Conservation (phyloP, 2,113 vertebrate genomes). For the Lophochroa leadbeateri region DNA sequence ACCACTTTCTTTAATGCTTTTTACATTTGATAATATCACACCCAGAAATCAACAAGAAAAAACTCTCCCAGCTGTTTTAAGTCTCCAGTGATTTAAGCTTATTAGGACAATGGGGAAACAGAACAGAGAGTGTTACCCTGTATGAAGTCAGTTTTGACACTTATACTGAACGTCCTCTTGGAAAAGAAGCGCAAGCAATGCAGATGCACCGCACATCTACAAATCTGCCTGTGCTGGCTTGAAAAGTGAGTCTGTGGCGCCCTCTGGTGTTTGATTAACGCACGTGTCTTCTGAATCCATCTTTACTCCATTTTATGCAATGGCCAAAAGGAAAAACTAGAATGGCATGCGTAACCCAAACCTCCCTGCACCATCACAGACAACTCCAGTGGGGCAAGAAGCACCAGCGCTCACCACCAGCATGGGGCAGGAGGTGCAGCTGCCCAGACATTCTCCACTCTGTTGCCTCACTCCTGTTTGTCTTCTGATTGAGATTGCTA, state of each 20-base stretch:
- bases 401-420: neutral
- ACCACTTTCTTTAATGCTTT: neutral
- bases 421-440: rapidly evolving
- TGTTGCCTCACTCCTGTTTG: neutral
- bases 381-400: neutral
- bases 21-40: neutral
- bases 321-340: neutral
- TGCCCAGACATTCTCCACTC: neutral
- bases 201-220: neutral
- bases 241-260: conserved; percentile 70
- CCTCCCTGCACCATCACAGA: neutral
- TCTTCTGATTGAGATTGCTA: neutral
- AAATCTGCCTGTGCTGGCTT: neutral
- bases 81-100: neutral
- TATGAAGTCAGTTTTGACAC: neutral
- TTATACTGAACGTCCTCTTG: neutral
- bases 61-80: neutral
- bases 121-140: neutral
- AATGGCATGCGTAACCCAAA: neutral
- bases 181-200: neutral
- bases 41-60: neutral
- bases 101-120: neutral
- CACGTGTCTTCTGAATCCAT: neutral
- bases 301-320: neutral
- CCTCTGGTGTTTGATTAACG: conserved; percentile 70